A percentile compares a stretch with the other conserved stretches of the same genome.
phyloP scores from a whole-genome alignment of 2,113 vertebrate species.

The Triplophysa rosa region DNA sequence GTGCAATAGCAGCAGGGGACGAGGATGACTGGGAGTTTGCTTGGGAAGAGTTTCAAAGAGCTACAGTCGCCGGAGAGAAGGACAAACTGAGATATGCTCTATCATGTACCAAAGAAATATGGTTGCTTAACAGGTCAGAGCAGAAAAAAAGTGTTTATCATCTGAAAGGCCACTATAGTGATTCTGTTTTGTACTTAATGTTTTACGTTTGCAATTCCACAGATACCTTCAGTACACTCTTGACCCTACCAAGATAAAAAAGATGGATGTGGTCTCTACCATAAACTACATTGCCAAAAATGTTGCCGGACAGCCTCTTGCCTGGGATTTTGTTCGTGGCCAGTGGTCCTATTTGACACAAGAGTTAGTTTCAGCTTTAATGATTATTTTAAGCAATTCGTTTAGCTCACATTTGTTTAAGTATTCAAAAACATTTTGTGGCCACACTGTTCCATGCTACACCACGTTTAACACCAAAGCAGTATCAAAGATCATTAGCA shows the following conservation, averaged over 20 bases:
- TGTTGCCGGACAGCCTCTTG: conserved; percentile 79
- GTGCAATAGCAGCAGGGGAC: conserved; percentile 76
- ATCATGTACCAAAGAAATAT: conserved; percentile 80
- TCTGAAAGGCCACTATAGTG: not conserved
- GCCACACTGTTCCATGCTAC: not conserved
- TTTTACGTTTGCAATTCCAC: not conserved
- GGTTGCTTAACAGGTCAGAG: conserved; percentile 86
- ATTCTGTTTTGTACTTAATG: not conserved
- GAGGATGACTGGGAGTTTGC: conserved; percentile 82
- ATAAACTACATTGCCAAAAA: conserved; percentile 80
- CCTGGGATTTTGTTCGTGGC: conserved; percentile 86
- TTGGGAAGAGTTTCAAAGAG: conserved; percentile 71
- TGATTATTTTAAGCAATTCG: not conserved
- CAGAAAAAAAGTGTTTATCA: not conserved
- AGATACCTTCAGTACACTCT: conserved; percentile 87
- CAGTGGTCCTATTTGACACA: conserved; percentile 77
- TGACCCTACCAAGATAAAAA: conserved; percentile 78
- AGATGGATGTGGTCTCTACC: conserved; percentile 77
- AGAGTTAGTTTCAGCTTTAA: conserved; percentile 72
- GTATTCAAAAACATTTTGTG: no score
- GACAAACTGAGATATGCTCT: conserved; percentile 80
- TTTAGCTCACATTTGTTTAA: no score
- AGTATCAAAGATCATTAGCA: conserved; percentile 25
- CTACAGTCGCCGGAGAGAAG: conserved; percentile 72
- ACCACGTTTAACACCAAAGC: conserved; percentile 15